These are phyloP conservation scores for Epinephelus cyanopodus DNA, from an alignment of 2,113 vertebrate genomes.

Conservation along the genomic window DNA sequence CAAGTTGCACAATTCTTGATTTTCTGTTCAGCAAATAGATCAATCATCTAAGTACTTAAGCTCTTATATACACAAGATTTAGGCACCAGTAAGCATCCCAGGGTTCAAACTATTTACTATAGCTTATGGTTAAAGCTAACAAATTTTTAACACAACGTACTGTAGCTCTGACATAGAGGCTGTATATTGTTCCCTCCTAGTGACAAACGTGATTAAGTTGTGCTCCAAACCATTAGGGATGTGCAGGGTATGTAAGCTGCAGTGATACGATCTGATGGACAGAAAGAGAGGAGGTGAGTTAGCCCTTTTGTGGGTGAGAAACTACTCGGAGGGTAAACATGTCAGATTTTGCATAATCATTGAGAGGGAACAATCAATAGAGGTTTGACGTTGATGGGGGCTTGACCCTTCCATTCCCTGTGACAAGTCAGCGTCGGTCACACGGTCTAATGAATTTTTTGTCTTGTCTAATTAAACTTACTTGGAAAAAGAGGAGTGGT, in stretches of 20 bases:
- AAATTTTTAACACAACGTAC: no score
- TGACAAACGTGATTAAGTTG: neutral
- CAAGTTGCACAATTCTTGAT: no score
- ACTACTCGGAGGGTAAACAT: conserved; percentile 1
- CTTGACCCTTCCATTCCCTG: neutral
- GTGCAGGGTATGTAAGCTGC: neutral
- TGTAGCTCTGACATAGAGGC: no score
- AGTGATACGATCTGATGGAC: neutral
- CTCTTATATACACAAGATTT: no score
- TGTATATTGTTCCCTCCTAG: neutral
- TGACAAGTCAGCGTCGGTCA: neutral
- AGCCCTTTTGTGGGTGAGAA: neutral
- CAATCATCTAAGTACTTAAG: no score
- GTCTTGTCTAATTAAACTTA: neutral
- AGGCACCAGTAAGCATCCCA: no score
- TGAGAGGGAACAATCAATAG: conserved; percentile 1
- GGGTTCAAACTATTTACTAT: no score
- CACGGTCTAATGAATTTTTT: neutral
- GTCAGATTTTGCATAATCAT: conserved; percentile 11
- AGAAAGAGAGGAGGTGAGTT: neutral
- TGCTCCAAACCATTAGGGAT: neutral
- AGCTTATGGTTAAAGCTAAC: no score
- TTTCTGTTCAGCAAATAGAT: no score
- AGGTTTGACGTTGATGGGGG: neutral
- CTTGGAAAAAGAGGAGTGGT: neutral